A percentile compares a stretch with the other conserved stretches of the same genome.
Conservation (phyloP, 2,113 vertebrate species). For the Pteruthius melanotis region DNA sequence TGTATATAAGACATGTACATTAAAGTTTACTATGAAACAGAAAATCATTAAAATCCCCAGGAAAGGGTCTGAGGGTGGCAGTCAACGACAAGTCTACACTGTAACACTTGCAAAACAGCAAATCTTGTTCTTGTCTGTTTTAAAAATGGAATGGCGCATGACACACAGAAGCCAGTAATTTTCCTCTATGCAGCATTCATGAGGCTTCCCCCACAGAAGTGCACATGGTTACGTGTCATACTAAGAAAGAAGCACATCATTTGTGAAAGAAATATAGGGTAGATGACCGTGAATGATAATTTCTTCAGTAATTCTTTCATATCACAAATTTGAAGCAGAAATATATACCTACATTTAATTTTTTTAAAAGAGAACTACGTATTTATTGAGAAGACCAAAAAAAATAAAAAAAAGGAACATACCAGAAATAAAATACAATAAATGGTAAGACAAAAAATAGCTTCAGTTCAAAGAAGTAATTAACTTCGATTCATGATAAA, state of each 20-base stretch:
- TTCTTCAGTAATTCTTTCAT: not conserved
- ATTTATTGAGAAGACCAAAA: not conserved
- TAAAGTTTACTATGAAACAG: not conserved
- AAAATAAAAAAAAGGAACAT: not conserved
- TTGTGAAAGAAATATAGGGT: not conserved
- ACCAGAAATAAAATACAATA: not conserved
- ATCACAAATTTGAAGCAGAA: not conserved
- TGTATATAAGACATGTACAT: not conserved
- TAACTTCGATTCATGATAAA: not conserved
- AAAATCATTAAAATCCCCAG: not conserved
- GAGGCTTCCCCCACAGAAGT: not conserved
- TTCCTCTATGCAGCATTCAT: not conserved
- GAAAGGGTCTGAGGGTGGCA: slow-evolving; percentile 7
- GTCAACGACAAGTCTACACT: not conserved
- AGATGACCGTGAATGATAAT: not conserved
- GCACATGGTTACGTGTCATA: rapidly evolving
- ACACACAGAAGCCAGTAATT: not conserved
- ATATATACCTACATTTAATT: not conserved
- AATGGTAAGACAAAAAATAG: not conserved
- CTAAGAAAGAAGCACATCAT: not conserved
- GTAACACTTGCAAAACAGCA: not conserved
- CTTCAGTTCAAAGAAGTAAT: not conserved
- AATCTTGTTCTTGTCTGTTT: not conserved
- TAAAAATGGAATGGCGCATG: not conserved
- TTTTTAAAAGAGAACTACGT: not conserved